Conservation (phyloP, 2,797 vertebrate species). For the Paratrypauchen microcephalus region DNA sequence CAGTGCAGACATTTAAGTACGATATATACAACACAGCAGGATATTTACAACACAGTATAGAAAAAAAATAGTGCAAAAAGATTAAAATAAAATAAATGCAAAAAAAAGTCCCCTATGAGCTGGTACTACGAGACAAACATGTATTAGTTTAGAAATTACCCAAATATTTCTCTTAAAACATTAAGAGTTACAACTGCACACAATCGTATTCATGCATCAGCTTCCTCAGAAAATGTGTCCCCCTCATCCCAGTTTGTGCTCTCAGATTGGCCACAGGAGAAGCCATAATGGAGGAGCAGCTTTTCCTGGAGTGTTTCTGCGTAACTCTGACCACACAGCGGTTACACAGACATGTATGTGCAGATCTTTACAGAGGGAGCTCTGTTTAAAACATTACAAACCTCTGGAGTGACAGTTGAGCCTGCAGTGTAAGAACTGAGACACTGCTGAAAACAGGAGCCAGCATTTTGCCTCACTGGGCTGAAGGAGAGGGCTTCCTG, state of each 20-base stretch:
- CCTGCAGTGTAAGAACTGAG: conserved; percentile 70
- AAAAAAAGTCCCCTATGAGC: too few relatives aligned
- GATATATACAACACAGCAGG: too few relatives aligned
- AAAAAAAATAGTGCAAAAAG: too few relatives aligned
- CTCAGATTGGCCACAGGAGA: conserved; percentile 63
- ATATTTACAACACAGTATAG: too few relatives aligned
- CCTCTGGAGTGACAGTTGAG: conserved; percentile 78
- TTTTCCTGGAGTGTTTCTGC: conserved; percentile 60
- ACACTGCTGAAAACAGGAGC: conserved; percentile 74
- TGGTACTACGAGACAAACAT: too few relatives aligned
- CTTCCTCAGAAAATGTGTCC: conserved; percentile 49
- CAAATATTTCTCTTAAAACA: conserved; percentile 31
- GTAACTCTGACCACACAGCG: conserved; percentile 67
- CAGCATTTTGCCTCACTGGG: conserved; percentile 76
- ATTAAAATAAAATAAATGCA: too few relatives aligned
- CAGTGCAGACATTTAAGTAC: too few relatives aligned
- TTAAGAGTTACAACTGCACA: conserved; percentile 45
- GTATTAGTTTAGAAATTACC: conserved; percentile 31
- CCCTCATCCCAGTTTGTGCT: conserved; percentile 57
- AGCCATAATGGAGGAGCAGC: conserved; percentile 63
- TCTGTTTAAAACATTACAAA: conserved; percentile 79
- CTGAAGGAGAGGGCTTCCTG: conserved; percentile 74
- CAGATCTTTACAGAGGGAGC: conserved; percentile 75
- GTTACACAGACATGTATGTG: conserved; percentile 65
- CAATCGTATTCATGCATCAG: conserved; percentile 56